Conservation (phyloP, 2,113 vertebrate genomes). For the Entomyzon cyanotis region DNA sequence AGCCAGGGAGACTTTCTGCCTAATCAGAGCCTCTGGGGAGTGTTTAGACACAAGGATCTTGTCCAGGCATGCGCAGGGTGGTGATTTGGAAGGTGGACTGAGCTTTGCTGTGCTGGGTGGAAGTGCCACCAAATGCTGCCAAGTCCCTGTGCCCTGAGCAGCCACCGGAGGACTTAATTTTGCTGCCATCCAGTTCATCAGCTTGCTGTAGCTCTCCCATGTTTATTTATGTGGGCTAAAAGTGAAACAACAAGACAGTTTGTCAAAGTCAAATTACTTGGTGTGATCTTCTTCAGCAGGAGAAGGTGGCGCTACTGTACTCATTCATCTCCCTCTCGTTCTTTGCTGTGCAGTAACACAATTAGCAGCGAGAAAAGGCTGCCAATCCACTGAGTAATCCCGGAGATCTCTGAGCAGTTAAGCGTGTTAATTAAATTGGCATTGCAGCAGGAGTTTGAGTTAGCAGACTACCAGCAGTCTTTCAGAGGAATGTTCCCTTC, state of each 20-base stretch:
- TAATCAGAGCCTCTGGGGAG: background rate
- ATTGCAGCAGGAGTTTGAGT: slow-evolving; percentile 25
- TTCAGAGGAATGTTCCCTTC: background rate
- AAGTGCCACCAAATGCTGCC: background rate
- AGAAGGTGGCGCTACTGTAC: slow-evolving; percentile 20
- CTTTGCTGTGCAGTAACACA: slow-evolving; percentile 26
- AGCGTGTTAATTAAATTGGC: slow-evolving; percentile 60
- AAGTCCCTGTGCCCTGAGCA: background rate
- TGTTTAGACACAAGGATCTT: background rate
- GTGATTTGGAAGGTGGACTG: background rate
- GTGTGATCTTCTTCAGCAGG: slow-evolving; percentile 22
- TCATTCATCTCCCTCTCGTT: slow-evolving; percentile 41
- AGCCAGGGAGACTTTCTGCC: background rate
- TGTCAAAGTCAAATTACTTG: slow-evolving; percentile 59
- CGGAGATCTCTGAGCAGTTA: slow-evolving; percentile 62
- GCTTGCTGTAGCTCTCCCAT: background rate
- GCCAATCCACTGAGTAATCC: slow-evolving; percentile 59
- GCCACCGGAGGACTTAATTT: background rate
- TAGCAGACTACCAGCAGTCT: background rate
- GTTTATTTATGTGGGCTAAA: slow-evolving; percentile 19
- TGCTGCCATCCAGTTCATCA: background rate
- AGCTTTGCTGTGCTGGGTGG: background rate
- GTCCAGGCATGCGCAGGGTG: background rate
- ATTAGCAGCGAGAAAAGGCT: slow-evolving; percentile 54
- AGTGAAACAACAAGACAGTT: background rate